These are phyloP conservation scores for Polymixis lichenea DNA, from an alignment of 2,888 invertebrate genomes.

Conservation along the genomic window DNA sequence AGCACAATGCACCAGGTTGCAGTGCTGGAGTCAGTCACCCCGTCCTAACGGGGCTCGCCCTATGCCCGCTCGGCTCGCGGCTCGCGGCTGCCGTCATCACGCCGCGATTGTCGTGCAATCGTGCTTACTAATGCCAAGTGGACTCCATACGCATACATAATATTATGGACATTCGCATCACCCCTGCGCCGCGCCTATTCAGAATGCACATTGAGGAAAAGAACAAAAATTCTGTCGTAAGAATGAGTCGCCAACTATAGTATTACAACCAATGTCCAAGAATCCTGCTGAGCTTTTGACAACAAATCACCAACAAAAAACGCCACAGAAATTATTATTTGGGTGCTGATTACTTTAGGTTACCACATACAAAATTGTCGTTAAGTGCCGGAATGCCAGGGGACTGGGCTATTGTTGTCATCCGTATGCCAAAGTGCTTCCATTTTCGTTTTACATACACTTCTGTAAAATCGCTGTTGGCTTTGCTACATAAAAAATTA, in stretches of 20 bases:
- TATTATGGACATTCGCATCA: slow-evolving; percentile 72
- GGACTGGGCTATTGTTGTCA: slow-evolving; percentile 35
- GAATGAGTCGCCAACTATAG: slow-evolving; percentile 59
- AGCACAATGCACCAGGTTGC: slow-evolving; percentile 90
- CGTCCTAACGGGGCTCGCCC: slow-evolving; percentile 89
- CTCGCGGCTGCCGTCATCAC: slow-evolving; percentile 83
- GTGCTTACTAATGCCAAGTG: slow-evolving; percentile 84
- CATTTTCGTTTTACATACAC: not conserved
- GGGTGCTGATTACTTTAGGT: slow-evolving; percentile 57
- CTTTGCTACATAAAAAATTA: slow-evolving; percentile 7
- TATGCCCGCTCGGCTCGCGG: slow-evolving; percentile 78
- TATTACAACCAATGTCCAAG: slow-evolving; percentile 73
- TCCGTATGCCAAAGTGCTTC: not conserved
- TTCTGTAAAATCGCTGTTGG: slow-evolving; percentile 6
- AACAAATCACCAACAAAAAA: slow-evolving; percentile 63
- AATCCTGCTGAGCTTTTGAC: slow-evolving; percentile 78
- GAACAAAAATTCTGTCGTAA: slow-evolving; percentile 56
- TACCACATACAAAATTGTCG: slow-evolving; percentile 26
- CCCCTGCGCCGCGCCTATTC: slow-evolving; percentile 67
- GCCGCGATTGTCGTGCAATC: slow-evolving; percentile 84
- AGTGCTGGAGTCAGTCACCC: slow-evolving; percentile 89
- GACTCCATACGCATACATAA: slow-evolving; percentile 80
- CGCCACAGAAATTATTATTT: slow-evolving; percentile 68
- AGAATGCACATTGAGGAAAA: slow-evolving; percentile 63
- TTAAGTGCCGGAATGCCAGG: slow-evolving; percentile 29